Evolutionary conservation across 1,140 invertebrate genomes (phyloP).

Genomic region (Heliconius hewitsoni): DNA sequence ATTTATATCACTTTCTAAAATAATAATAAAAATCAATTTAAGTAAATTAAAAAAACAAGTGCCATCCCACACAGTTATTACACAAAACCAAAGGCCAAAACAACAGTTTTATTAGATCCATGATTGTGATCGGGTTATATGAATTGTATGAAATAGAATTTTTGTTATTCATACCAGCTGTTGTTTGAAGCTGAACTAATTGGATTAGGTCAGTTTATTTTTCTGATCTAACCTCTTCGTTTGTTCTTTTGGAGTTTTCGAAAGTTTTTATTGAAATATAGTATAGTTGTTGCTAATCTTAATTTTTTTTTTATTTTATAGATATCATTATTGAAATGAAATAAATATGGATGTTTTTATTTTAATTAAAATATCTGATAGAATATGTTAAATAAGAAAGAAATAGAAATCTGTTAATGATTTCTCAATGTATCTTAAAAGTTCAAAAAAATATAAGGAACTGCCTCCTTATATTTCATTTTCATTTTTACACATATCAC

Average conservation of each 20-base stretch:
- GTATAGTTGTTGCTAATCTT: not conserved
- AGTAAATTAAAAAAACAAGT: not conserved
- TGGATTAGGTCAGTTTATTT: constrained; percentile 35
- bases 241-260: not conserved
- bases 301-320: not conserved
- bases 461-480: too few species aligned
- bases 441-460: too few species aligned
- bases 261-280: too few species aligned
- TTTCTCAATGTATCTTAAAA: too few species aligned
- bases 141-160: constrained; percentile 43
- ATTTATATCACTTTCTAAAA: not conserved
- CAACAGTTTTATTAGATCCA: constrained; percentile 39
- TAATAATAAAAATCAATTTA: not conserved
- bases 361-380: too few species aligned
- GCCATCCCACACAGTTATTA: not conserved
- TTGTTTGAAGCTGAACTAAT: constrained; percentile 37
- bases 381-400: too few species aligned
- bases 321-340: not conserved
- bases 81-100: constrained; percentile 34
- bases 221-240: constrained; percentile 15
- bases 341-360: too few species aligned
- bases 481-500: too few species aligned
- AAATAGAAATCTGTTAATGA: too few species aligned
- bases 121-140: constrained; percentile 44
- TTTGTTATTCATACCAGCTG: constrained; percentile 45